Conservation (phyloP, 2,888 invertebrate species). For the Epistrophe grossulariae region DNA sequence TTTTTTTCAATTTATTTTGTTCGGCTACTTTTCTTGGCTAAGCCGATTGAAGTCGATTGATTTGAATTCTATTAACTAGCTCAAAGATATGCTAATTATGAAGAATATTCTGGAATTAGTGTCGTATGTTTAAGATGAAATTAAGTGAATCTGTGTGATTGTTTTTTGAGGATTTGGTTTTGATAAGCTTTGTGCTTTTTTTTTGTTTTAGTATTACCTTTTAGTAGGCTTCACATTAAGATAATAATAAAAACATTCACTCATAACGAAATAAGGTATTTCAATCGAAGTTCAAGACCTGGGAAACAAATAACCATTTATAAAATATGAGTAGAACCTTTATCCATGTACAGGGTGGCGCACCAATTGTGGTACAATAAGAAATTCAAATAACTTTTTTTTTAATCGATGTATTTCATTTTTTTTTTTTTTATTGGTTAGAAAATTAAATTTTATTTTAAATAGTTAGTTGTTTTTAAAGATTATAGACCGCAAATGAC, state of each 20-base stretch:
- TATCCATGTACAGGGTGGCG: too few relatives aligned
- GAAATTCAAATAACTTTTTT: too few relatives aligned
- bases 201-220: background rate
- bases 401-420: too few relatives aligned
- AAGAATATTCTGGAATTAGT: slow-evolving; percentile 50
- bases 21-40: slow-evolving; percentile 66
- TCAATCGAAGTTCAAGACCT: background rate
- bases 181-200: background rate
- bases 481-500: too few relatives aligned
- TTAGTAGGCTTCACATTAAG: background rate
- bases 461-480: too few relatives aligned
- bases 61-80: slow-evolving; percentile 63
- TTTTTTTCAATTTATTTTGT: slow-evolving; percentile 54
- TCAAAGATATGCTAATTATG: slow-evolving; percentile 67
- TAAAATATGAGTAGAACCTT: too few relatives aligned
- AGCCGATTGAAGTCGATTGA: slow-evolving; percentile 75
- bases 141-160: slow-evolving; percentile 35
- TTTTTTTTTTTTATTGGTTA: too few relatives aligned
- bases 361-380: too few relatives aligned
- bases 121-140: slow-evolving; percentile 29
- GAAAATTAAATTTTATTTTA: too few relatives aligned
- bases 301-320: too few relatives aligned
- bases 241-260: background rate
- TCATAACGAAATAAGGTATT: background rate
- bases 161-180: slow-evolving; percentile 14